phyloP scores from a whole-genome alignment of 1,140 invertebrate genomes.

The Ips nitidus region DNA sequence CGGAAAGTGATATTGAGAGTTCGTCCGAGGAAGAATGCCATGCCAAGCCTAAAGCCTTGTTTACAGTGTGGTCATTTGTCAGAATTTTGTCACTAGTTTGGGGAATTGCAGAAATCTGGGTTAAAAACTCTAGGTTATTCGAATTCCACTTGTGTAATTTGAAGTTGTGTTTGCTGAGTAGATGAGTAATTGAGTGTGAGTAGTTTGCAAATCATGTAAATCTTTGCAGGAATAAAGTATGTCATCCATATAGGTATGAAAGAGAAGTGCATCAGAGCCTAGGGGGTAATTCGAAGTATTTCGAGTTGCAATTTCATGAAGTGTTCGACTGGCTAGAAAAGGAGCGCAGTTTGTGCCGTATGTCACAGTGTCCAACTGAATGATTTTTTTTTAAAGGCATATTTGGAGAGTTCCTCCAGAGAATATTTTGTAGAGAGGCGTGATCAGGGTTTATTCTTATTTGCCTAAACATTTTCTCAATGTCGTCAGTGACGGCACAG shows the following conservation, averaged over 20 bases:
- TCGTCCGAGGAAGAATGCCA: too few species aligned
- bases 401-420: constrained; percentile 45
- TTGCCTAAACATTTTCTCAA: constrained; percentile 52
- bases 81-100: too few species aligned
- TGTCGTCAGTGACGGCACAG: constrained; percentile 44
- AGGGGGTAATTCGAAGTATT: constrained; percentile 40
- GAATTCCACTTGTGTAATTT: too few species aligned
- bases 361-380: constrained; percentile 47
- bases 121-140: too few species aligned
- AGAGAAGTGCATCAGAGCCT: constrained; percentile 39
- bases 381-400: constrained; percentile 41
- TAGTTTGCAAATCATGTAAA: too few species aligned
- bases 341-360: constrained; percentile 48
- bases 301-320: constrained; percentile 43
- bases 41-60: too few species aligned
- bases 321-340: constrained; percentile 42
- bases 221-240: constrained; percentile 22
- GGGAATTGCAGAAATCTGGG: too few species aligned
- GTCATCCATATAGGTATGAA: constrained; percentile 29
- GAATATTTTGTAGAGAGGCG: constrained; percentile 46
- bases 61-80: too few species aligned
- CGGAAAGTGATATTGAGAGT: too few species aligned
- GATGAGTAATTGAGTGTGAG: too few species aligned
- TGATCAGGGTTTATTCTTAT: constrained; percentile 44
- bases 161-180: too few species aligned